Evolutionary conservation across 2,797 vertebrate species (phyloP).

Genomic region (Amphiprion clarkii): DNA sequence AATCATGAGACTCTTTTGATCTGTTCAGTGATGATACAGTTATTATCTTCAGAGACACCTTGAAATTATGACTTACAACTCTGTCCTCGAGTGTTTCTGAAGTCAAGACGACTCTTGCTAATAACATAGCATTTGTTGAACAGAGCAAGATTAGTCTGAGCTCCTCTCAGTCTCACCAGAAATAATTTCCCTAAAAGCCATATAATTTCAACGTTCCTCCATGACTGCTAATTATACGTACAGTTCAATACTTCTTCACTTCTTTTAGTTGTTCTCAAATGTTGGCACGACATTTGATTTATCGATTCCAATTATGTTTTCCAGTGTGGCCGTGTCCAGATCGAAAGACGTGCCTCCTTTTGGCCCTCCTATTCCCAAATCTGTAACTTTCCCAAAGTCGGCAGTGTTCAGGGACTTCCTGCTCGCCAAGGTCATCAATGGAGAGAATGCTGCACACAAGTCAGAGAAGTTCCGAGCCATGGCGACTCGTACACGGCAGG

Average conservation of each 20-base stretch:
- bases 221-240: constrained; percentile 47
- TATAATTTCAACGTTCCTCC: constrained; percentile 55
- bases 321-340: constrained; percentile 95
- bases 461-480: constrained; percentile 98
- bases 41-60: constrained; percentile 82
- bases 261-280: constrained; percentile 23
- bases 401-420: constrained; percentile 99
- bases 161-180: constrained; percentile 34
- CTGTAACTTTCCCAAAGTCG: constrained; percentile 97
- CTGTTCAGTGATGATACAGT: constrained; percentile 69
- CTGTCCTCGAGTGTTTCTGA: constrained; percentile 61
- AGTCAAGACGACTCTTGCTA: constrained; percentile 64
- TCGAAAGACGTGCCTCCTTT: constrained; percentile 98
- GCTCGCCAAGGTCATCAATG: constrained; percentile 98
- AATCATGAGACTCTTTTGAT: constrained; percentile 72
- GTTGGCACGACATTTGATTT: constrained; percentile 20
- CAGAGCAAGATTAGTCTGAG: constrained; percentile 55
- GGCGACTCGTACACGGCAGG: constrained; percentile 96
- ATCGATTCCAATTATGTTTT: constrained; percentile 33
- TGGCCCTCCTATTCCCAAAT: constrained; percentile 97
- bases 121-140: constrained; percentile 70
- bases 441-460: constrained; percentile 97
- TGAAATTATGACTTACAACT: constrained; percentile 76
- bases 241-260: constrained; percentile 33
- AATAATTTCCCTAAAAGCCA: constrained; percentile 56